Base-by-base conservation (phyloP, 2,113 vertebrate species). In the Gasterosteus aculeatus region DNA sequence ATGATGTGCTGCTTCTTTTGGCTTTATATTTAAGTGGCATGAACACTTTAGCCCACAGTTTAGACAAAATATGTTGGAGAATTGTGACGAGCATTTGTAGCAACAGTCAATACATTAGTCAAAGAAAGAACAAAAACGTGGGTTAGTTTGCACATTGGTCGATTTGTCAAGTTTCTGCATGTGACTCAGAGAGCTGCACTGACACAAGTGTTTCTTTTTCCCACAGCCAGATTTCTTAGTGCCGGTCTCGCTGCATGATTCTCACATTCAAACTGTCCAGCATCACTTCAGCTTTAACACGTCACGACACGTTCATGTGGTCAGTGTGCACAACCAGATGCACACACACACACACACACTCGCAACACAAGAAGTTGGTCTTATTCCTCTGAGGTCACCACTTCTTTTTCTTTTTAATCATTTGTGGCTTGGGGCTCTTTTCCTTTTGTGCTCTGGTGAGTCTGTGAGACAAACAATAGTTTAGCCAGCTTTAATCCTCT, bases 401-500 rank as follows among this genome's bases (percentile, higher is more conserved):
- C 11, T 49, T 62, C 6, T 46, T 60, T 73, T 60, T 61, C 4
- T 54, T 63, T 51, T 56, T 66, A 54, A 60, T 26, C 16, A 39
- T 79, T 47, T 60, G 26, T 22, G 11, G n/a, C 51, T 22, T 15
- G 14, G 49, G 54, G 4, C 61, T 47, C 26, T 70, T 42, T 78
- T 69, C 53, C 41, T 10, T 74, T 64, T 84, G 76, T 87, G 79
- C 81, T 78, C 73, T 29, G 31, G 16, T 67, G 74, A 78, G 47
- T 78, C 69, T 75, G 41, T 72, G 69, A 75, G 76, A 74, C 81
- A 85, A 84, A 81, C 60, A 77, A 67, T 68, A 64, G 42, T 42
- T 75, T 35, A 61, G 72, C 66, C 9, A 69, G 33, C 47, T 78
- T 69, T 82, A 80, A 83, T 58, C 72, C 65, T 53, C 59, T 53